These are phyloP conservation scores for Mirza zaza DNA, from an alignment of 2,113 vertebrate species.

Conservation along the genomic window DNA sequence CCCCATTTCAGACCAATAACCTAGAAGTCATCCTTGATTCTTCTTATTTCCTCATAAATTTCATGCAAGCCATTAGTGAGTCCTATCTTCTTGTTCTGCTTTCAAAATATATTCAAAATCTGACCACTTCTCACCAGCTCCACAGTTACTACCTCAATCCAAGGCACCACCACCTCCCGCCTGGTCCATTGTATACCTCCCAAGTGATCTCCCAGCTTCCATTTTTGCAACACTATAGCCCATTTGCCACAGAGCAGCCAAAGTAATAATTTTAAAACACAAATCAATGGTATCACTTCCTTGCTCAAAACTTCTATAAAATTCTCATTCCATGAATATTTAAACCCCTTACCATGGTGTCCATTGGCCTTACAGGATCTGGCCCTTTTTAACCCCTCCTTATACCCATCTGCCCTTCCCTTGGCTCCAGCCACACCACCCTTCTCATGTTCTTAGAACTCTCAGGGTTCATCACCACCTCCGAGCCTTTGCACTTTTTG, in stretches of 20 bases:
- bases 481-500: background rate
- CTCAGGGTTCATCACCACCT: background rate
- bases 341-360: background rate
- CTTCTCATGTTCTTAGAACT: background rate
- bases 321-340: background rate
- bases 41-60: background rate
- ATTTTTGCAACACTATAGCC: background rate
- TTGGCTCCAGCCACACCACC: background rate
- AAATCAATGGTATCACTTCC: background rate
- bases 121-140: background rate
- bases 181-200: background rate
- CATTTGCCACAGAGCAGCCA: background rate
- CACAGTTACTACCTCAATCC: background rate
- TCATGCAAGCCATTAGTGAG: background rate
- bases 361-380: background rate
- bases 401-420: background rate
- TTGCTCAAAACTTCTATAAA: background rate
- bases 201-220: background rate
- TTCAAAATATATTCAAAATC: background rate
- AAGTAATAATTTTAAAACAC: background rate
- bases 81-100: background rate
- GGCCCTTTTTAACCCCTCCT: background rate
- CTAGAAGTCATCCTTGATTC: background rate
- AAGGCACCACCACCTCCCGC: background rate
- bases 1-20: background rate